A percentile compares a stretch with the other conserved stretches of the same genome.
Evolutionary conservation across 2,113 vertebrate species (phyloP).

Genomic region (Actenoides hombroni): DNA sequence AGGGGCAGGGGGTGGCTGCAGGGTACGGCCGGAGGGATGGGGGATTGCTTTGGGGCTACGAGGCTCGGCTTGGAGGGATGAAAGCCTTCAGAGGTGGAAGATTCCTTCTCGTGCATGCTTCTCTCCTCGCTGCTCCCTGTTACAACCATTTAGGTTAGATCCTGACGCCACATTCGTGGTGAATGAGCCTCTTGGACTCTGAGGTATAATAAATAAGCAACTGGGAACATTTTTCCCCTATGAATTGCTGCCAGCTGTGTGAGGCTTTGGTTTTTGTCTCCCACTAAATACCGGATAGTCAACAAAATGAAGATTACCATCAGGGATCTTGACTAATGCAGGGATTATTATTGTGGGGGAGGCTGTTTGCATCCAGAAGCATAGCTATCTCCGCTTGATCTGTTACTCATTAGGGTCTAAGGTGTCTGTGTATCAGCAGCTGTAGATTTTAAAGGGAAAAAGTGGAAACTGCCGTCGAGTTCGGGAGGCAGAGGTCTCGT

Average conservation of each 20-base stretch:
- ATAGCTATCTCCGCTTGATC: not conserved
- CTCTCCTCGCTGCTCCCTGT: not conserved
- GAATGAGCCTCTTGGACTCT: not conserved
- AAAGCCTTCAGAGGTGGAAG: not conserved
- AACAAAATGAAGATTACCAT: conserved; percentile 49
- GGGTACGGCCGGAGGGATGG: not conserved
- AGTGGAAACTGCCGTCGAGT: not conserved
- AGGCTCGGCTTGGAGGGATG: not conserved
- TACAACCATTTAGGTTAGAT: not conserved
- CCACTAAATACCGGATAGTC: conserved; percentile 1
- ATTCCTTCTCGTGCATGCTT: not conserved
- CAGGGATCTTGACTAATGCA: not conserved
- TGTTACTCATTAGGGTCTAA: not conserved
- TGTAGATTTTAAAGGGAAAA: not conserved
- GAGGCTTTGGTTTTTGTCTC: conserved; percentile 26
- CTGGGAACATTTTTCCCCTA: not conserved
- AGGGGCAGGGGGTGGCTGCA: not conserved
- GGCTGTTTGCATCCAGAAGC: not conserved
- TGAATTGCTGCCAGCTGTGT: conserved; percentile 29
- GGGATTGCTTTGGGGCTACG: not conserved
- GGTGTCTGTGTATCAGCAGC: not conserved
- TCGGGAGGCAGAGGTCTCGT: not conserved
- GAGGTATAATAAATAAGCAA: conserved; percentile 5
- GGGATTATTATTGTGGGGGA: not conserved
- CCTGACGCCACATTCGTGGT: rapidly evolving